phyloP scores from a whole-genome alignment of 2,797 vertebrate species.

The Macrochelys suwanniensis region DNA sequence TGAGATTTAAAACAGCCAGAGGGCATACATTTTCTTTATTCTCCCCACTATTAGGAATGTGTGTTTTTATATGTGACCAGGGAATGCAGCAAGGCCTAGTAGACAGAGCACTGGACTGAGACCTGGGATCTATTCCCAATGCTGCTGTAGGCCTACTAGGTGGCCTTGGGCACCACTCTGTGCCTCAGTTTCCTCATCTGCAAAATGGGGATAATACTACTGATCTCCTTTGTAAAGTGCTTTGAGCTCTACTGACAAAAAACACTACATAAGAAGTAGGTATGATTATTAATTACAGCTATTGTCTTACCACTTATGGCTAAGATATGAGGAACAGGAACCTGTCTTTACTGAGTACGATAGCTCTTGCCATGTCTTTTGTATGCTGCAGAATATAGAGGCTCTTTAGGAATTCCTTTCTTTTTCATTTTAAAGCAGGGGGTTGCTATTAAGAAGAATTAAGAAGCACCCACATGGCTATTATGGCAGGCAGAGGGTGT shows the following conservation, averaged over 20 bases:
- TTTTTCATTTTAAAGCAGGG: constrained; percentile 41
- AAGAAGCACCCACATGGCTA: constrained; percentile 52
- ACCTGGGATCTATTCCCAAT: not conserved
- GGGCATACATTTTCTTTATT: no score
- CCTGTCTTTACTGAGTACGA: not conserved
- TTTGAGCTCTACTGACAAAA: not conserved
- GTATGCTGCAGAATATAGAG: constrained; percentile 9
- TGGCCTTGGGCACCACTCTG: not conserved
- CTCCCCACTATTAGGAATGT: no score
- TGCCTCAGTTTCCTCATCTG: not conserved
- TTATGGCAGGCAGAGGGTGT: constrained; percentile 35
- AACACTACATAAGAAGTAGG: not conserved
- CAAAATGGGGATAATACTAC: no score
- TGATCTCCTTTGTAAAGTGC: not conserved
- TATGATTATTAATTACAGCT: not conserved
- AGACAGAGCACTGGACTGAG: not conserved
- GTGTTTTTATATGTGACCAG: not conserved
- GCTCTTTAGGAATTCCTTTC: constrained; percentile 25
- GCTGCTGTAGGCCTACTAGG: not conserved
- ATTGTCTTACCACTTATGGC: not conserved
- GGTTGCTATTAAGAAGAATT: constrained; percentile 36
- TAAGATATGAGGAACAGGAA: not conserved
- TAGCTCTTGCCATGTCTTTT: constrained; percentile 15
- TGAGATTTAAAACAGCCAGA: no score
- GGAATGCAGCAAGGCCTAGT: not conserved